These are phyloP conservation scores for Epicauta chinensis DNA, from an alignment of 1,140 invertebrate species.

Conservation along the genomic window DNA sequence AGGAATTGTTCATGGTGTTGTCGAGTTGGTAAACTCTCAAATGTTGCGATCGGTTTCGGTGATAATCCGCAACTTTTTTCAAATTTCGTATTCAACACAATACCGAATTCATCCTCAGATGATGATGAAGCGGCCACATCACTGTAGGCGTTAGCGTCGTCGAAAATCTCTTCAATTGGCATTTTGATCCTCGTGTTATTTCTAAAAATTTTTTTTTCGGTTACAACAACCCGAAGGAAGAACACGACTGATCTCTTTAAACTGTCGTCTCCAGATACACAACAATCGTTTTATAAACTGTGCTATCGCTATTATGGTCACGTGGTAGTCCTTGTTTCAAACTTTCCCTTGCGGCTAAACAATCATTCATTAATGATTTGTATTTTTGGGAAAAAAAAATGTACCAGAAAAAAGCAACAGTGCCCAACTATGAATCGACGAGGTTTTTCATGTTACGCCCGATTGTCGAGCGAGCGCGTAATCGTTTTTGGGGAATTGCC, in stretches of 20 bases:
- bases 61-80: no score
- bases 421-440: no score
- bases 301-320: slow-evolving; percentile 19
- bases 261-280: neutral
- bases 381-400: no score
- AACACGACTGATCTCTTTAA: slow-evolving; percentile 22
- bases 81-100: no score
- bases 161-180: slow-evolving; percentile 20
- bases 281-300: slow-evolving; percentile 6
- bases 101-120: slow-evolving; percentile 24
- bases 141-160: slow-evolving; percentile 27
- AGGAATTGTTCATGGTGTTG: slow-evolving; percentile 65
- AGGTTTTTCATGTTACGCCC: no score
- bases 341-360: slow-evolving; percentile 13
- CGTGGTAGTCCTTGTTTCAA: slow-evolving; percentile 15
- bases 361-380: neutral
- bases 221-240: neutral
- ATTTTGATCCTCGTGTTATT: slow-evolving; percentile 23
- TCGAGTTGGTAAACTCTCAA: slow-evolving; percentile 49
- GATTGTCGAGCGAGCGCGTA: no score
- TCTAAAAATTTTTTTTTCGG: no score
- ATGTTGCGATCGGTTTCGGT: slow-evolving; percentile 11
- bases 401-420: no score
- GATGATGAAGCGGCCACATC: slow-evolving; percentile 12
- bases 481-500: no score